Evolutionary conservation across 2,888 invertebrate species (phyloP), one percentile per base, ranked within the genome.

Genomic region (Phragmatobia fuliginosa): DNA sequence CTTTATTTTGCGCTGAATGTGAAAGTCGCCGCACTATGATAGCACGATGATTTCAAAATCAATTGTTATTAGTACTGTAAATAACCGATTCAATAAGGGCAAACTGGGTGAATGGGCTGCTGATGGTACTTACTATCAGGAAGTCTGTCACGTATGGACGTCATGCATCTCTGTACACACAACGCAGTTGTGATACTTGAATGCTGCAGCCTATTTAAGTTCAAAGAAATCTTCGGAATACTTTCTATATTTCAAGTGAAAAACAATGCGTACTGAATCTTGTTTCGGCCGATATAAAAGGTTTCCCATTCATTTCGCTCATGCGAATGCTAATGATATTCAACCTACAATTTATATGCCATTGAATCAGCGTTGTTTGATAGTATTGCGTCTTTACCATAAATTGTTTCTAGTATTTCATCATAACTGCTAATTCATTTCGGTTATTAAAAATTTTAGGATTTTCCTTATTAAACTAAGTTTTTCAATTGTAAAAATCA

Each of bases 361-460:
- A 18, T 18, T 18, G 41, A 41, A 41, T 6, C 6, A 41, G 41
- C 6, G 41, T 18, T 18, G 41, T 16, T 0, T 41, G 2, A 16
- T 41, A 41, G n/a, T n/a, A n/a, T n/a, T n/a, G n/a, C n/a, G n/a
- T 31, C 33, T 33, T 63, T 32, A 33, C 33, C n/a, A 25, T 28
- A 36, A 49, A 49, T n/a, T 32, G 41, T 32, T 45, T 32, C 18
- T 45, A 63, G 49, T 33, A 49, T 25, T 52, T 63, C n/a, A 32
- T 49, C 49, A 49, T 32, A 16, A 14, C 21, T 31, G 28, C 33
- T n/a, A 52, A 25, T 8, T 63, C 45, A 63, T 33, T 31, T 28
- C 63, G 62, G 62, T 31, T 28, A 62, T 16, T 45, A 21, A 52
- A 63, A 32, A 16, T 33, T 52, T 32, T 32, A 14, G 63, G n/a